Evolutionary conservation across 2,888 invertebrate species (phyloP), one percentile per base, ranked within the genome.

Genomic region (Napeogenes sylphis): DNA sequence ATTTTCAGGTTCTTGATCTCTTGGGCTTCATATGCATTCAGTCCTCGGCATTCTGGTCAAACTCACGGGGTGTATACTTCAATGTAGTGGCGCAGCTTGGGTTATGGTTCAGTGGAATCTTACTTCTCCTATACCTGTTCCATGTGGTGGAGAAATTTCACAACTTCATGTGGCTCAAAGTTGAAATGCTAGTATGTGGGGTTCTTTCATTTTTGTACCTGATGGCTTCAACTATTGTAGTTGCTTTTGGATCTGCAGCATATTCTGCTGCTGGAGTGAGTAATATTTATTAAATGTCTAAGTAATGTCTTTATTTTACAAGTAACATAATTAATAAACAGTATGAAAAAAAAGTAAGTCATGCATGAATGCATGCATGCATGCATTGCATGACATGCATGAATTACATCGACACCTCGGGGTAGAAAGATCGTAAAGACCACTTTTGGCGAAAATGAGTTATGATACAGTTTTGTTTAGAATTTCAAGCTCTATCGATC

Each of bases 111-210:
- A 95, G 95, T 0, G 92, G 93, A 0, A 92, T 93, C 57, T 81
- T 97, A 57, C 88, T 97, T 4, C 87, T 92, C 0, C 89, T 95
- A 58, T 98, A 97, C 80, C 77, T 96, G 57, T 95, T 96, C 82
- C 97, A 97, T 78, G 85, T 96, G 4, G 92, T 97, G 55, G 97
- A 97, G 83, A 95, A 94, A 76, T 93, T 95, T 74, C 94, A 94
- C 77, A 94, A 93, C 77, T 92, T 97, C 71, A 96, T 96, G 32
- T 97, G 97, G 97, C 84, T 97, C 65, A 94, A 95, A 81, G 93
- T 95, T 69, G 97, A 97, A 84, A 92, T 96, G 79, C 85, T 93
- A n/a, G 95, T 92, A 74, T 94, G 93, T 76, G 91, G 91, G 0
- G 72, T 94, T 10, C 94, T 95, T 93, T 90, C 94, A 6, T 85